These are phyloP conservation scores for Tupaia chinensis DNA, from an alignment of 2,113 vertebrate genomes.

Conservation along the genomic window DNA sequence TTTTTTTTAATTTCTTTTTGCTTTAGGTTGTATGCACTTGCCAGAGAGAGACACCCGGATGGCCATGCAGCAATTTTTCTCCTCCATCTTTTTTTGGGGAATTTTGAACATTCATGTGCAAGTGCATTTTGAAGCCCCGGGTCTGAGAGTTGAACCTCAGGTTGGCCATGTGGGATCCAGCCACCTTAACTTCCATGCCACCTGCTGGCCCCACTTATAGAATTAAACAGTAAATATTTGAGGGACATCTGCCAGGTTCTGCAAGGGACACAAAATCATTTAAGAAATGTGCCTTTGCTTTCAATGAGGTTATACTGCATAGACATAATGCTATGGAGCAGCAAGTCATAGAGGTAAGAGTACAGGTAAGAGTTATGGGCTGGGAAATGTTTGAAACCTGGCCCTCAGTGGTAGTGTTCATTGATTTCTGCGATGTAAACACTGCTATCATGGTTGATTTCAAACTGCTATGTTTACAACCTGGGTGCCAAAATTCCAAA, in stretches of 20 bases:
- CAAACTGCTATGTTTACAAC: background rate
- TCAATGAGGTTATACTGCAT: background rate
- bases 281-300: background rate
- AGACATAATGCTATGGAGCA: background rate
- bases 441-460: background rate
- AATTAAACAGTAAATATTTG: constrained; percentile 31
- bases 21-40: too few species aligned
- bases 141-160: too few species aligned
- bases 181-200: too few species aligned
- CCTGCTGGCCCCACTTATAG: background rate
- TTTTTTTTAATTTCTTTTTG: too few species aligned
- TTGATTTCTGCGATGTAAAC: background rate
- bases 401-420: background rate
- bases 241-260: background rate
- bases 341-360: background rate
- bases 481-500: background rate
- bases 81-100: too few species aligned
- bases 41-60: too few species aligned
- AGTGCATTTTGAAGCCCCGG: too few species aligned
- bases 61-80: too few species aligned
- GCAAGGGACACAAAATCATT: background rate
- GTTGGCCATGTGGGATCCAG: too few species aligned
- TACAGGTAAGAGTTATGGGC: background rate
- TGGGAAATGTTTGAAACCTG: background rate
- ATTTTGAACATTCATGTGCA: too few species aligned